Evolutionary conservation across 2,113 vertebrate species (phyloP), one percentile per base, ranked within the genome.

Genomic region (Anolis carolinensis): DNA sequence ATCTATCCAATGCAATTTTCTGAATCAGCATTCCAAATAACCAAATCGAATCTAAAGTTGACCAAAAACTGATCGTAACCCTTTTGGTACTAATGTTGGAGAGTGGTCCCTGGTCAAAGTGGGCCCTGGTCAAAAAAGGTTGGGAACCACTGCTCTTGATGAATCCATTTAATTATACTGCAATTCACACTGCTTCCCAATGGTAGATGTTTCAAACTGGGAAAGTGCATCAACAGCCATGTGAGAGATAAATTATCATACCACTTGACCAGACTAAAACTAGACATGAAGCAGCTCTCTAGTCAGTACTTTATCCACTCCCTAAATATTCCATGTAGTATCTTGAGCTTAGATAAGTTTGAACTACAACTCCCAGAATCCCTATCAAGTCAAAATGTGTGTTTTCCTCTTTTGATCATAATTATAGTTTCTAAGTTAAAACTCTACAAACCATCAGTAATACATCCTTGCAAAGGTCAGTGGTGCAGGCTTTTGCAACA

Each of bases 361-460:
- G 65, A 34, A 8, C 21, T 23, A 36, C 6, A n/a, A 23, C 4
- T 25, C 59, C 59, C 52, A 55, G 52, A 55, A 9, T 55, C 52
- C 52, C 59, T 14, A 36, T 52, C 4, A 62, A 36, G 59, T 32
- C 3, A 52, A 79, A 32, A 8, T 20, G n/a, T 55, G 76, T 2
- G 21, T 6, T 55, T 85, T 72, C 63, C 39, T 3, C 44, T 62
- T 72, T 34, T 80, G 36, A 65, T 74, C 70, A 84, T 71, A 27
- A 44, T 82, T 85, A 74, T 10, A 39, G 50, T 20, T 71, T 71
- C 67, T 30, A 32, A 70, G 44, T 8, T 21, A 32, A 82, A 65
- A 68, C 52, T 85, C 18, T 67, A 67, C 62, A 87, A 87, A 80
- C 82, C 70, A 65, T 44, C 74, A 9, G 79, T 70, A 7, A 79